Conservation (phyloP, 2,113 vertebrate species). For the Pavo muticus region DNA sequence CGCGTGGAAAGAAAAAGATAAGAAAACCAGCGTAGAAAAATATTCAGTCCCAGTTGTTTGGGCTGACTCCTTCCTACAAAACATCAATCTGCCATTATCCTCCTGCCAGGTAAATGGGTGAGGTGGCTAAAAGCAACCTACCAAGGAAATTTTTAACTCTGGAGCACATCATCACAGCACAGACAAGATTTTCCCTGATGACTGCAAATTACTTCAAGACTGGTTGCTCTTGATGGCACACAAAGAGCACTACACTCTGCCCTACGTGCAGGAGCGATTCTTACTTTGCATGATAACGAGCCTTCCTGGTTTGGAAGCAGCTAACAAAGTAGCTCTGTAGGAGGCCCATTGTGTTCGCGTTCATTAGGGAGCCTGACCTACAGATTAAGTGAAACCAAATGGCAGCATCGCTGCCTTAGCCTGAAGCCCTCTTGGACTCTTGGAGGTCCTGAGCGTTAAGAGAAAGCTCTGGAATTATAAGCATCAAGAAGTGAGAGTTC, state of each 20-base stretch:
- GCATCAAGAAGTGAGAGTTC: background rate
- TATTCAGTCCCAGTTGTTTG: background rate
- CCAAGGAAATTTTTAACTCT: slow-evolving; percentile 17
- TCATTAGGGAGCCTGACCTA: background rate
- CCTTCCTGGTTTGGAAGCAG: background rate
- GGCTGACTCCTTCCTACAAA: background rate
- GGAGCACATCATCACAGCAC: background rate
- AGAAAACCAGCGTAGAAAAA: background rate
- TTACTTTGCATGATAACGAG: background rate
- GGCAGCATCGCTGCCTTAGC: background rate
- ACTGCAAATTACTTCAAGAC: background rate
- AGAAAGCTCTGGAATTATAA: background rate
- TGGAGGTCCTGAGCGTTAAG: background rate
- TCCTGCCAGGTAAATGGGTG: background rate
- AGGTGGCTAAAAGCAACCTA: slow-evolving; percentile 1
- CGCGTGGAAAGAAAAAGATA: background rate
- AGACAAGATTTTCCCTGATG: background rate
- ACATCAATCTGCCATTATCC: background rate
- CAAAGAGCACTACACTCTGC: background rate
- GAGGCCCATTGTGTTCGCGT: background rate
- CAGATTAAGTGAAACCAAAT: slow-evolving; percentile 22
- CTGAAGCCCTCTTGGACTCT: background rate
- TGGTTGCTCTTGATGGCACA: background rate
- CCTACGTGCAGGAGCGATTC: background rate
- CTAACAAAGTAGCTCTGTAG: background rate